Percentiles rank a stretch among this genome's conserved stretches.
phyloP scores from a whole-genome alignment of 2,113 vertebrate genomes.

The Burhinus bistriatus region DNA sequence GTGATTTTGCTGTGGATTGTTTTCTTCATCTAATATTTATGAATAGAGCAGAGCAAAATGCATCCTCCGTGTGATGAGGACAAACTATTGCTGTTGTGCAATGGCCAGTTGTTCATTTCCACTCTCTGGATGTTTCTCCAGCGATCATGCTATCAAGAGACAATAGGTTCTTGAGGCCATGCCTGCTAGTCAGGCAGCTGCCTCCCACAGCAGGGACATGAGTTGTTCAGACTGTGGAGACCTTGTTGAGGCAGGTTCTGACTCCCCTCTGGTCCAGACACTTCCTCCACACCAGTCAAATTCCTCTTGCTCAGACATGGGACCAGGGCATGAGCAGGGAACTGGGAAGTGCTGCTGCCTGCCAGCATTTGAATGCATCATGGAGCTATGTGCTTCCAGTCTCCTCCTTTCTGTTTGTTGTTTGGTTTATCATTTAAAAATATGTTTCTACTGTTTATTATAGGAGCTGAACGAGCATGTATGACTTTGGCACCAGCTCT shows the following conservation, averaged over 20 bases:
- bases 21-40: neutral
- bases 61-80: neutral
- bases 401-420: neutral
- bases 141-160: neutral
- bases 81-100: neutral
- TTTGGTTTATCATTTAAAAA: neutral
- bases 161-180: neutral
- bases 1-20: neutral
- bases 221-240: neutral
- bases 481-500: neutral
- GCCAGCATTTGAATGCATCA: neutral
- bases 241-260: neutral
- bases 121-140: neutral
- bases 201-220: neutral
- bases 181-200: neutral
- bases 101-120: neutral
- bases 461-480: neutral
- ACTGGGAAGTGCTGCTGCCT: neutral
- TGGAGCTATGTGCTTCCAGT: neutral
- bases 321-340: neutral
- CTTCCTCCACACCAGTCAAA: neutral
- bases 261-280: neutral
- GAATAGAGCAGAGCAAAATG: neutral
- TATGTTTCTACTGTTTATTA: neutral
- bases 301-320: neutral